Evolutionary conservation across 2,113 vertebrate species (phyloP), one percentile per base, ranked within the genome.

Genomic region (Trogon surrucura): DNA sequence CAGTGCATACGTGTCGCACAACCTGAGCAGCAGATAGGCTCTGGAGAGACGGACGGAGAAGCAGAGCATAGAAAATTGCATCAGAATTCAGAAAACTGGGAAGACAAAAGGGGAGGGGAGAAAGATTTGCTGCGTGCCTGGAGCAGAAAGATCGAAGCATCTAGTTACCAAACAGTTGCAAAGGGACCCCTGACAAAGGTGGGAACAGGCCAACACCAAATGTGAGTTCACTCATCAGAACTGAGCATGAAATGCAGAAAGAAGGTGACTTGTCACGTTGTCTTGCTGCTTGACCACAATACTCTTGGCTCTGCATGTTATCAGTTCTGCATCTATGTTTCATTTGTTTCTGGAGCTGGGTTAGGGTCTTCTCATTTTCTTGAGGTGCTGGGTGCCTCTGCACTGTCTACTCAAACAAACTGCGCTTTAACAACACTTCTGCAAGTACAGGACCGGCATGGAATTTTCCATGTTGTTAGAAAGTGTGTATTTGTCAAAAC

Each of bases 401-500:
- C 22, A 36, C 48, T 57, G 44, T 82, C 62, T 60, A 13, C 36
- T 88, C 36, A 54, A 60, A 56, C 13, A 86, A 78, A 81, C 44
- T 79, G 32, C 26, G 38, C 20, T 74, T 71, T 36, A 74, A 53
- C 2, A 9, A 34, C 60, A 53, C 41, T 13, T 95, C 47, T 9
- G 11, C 38, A 86, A 78, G 47, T 13, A 74, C 19, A 71, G 32
- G 26, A 66, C 10, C 5, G 4, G 60, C 38, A 78, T 71, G 91
- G 95, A 91, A 80, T 93, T 95, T 97, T 95, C 94, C 88, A 56
- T 81, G 78, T 88, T 88, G 51, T 95, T 95, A 80, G 72, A 92
- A 94, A 86, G 80, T 66, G 54, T 57, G 23, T 74, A 65, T 91
- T 95, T 95, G 80, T 92, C 77, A 51, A 86, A 95, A 74, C 0